These are phyloP conservation scores for Poecilia picta DNA, from an alignment of 2,797 vertebrate genomes.

Conservation along the genomic window DNA sequence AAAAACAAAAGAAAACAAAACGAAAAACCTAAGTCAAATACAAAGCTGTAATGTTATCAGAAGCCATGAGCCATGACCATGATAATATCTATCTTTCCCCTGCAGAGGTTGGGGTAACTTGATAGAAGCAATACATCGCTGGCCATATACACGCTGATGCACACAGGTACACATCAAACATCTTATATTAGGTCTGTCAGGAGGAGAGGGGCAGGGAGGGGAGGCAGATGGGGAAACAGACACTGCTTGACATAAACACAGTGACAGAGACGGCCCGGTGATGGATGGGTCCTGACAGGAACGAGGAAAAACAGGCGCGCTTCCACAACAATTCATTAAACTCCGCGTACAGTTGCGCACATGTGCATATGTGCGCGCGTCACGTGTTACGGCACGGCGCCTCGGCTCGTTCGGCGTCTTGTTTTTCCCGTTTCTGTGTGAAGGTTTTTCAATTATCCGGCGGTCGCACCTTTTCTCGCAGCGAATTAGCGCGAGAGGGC, in stretches of 20 bases:
- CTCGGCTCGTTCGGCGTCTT: constrained; percentile 45
- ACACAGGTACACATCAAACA: constrained; percentile 75
- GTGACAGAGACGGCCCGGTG: constrained; percentile 36
- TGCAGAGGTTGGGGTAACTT: constrained; percentile 58
- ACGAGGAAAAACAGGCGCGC: constrained; percentile 3
- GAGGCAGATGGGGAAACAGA: constrained; percentile 28
- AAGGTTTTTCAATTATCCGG: constrained; percentile 71
- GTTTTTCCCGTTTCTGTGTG: constrained; percentile 41
- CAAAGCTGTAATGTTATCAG: constrained; percentile 72
- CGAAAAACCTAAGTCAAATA: constrained; percentile 71
- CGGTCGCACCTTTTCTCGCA: constrained; percentile 35
- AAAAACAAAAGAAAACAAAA: constrained; percentile 55
- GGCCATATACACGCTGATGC: constrained; percentile 55
- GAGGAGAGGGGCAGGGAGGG: constrained; percentile 21
- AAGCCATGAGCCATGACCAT: constrained; percentile 62
- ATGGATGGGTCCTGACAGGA: constrained; percentile 34
- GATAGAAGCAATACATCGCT: constrained; percentile 66
- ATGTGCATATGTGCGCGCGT: not conserved
- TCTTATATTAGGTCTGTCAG: constrained; percentile 72
- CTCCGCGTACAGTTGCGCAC: constrained; percentile 3
- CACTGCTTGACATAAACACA: constrained; percentile 36
- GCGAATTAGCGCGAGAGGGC: constrained; percentile 51
- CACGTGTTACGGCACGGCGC: constrained; percentile 23
- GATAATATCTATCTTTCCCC: constrained; percentile 70
- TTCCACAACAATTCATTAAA: constrained; percentile 37